A percentile compares a stretch with the other conserved stretches of the same genome.
Conservation (phyloP, 2,888 invertebrate species). For the Ceriagrion tenellum region DNA sequence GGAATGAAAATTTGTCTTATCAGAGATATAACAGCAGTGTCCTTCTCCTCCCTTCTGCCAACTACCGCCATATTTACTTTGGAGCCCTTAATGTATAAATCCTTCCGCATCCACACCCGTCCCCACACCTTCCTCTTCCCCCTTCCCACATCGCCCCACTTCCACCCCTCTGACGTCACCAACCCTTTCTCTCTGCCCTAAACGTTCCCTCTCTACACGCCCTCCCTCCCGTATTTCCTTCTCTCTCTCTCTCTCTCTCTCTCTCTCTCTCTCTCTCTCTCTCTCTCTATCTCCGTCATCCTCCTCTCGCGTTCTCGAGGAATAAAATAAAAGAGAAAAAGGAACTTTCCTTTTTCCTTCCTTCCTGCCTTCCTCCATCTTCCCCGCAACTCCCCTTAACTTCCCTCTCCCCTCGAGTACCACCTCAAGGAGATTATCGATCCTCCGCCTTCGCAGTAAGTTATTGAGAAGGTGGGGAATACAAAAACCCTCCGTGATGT, state of each 20-base stretch:
- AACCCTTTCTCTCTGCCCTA: slow-evolving; percentile 9
- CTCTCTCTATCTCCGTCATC: neutral
- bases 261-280: neutral
- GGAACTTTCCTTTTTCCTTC: neutral
- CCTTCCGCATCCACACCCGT: neutral
- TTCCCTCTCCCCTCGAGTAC: neutral
- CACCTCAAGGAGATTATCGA: neutral
- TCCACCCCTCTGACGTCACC: neutral
- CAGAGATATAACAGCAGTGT: neutral
- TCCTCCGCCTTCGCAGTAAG: neutral
- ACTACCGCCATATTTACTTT: neutral
- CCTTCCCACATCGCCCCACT: neutral
- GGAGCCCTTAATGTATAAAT: neutral
- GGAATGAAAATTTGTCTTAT: no score
- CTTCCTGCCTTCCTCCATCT: neutral
- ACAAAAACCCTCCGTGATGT: slow-evolving; percentile 8
- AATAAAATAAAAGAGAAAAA: neutral
- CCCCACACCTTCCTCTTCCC: neutral
- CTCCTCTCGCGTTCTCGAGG: neutral
- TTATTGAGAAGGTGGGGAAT: slow-evolving; percentile 28
- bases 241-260: no score
- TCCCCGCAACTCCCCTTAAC: neutral
- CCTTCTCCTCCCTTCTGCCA: neutral
- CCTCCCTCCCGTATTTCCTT: no score
- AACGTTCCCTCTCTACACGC: neutral